These are phyloP conservation scores for Odontomachus brunneus DNA, from an alignment of 1,140 invertebrate species.

Conservation along the genomic window DNA sequence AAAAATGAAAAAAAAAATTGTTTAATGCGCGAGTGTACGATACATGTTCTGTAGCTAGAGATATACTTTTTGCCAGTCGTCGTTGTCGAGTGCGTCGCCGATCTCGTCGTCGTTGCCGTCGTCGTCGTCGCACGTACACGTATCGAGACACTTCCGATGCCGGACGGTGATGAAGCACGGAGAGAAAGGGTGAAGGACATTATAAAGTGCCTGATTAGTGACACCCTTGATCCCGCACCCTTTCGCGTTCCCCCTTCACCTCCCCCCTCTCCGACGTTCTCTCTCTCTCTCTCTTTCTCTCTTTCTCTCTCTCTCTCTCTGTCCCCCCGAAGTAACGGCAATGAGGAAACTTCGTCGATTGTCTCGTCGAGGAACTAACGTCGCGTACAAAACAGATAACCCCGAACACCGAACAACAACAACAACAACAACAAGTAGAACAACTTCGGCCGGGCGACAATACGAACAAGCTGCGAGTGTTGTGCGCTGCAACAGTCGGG, in stretches of 20 bases:
- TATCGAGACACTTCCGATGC: slow-evolving; percentile 46
- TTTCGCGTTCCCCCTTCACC: slow-evolving; percentile 74
- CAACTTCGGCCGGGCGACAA: slow-evolving; percentile 11
- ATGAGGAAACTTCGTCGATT: slow-evolving; percentile 26
- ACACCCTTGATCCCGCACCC: slow-evolving; percentile 76
- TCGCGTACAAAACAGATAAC: slow-evolving; percentile 6
- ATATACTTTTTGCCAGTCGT: slow-evolving; percentile 61
- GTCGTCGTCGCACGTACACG: slow-evolving; percentile 8
- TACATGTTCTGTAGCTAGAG: slow-evolving; percentile 54
- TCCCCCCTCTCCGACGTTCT: slow-evolving; percentile 65
- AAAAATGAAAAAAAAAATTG: too few species aligned
- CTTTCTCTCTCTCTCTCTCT: too few species aligned
- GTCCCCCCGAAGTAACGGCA: slow-evolving; percentile 19
- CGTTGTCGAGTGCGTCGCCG: slow-evolving; percentile 66
- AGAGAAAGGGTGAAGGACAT: slow-evolving; percentile 76
- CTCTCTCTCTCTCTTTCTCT: slow-evolving; percentile 14
- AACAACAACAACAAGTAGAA: too few species aligned
- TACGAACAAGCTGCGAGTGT: background rate
- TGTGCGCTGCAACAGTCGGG: slow-evolving; percentile 35
- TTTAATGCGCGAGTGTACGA: slow-evolving; percentile 61
- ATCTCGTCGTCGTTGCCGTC: slow-evolving; percentile 23
- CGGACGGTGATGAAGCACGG: slow-evolving; percentile 38
- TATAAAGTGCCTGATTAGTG: slow-evolving; percentile 85
- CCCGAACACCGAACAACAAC: too few species aligned
- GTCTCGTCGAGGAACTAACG: background rate